Evolutionary conservation across 2,888 invertebrate species (phyloP), one percentile per base, ranked within the genome.

Genomic region (Hypsopygia costalis): DNA sequence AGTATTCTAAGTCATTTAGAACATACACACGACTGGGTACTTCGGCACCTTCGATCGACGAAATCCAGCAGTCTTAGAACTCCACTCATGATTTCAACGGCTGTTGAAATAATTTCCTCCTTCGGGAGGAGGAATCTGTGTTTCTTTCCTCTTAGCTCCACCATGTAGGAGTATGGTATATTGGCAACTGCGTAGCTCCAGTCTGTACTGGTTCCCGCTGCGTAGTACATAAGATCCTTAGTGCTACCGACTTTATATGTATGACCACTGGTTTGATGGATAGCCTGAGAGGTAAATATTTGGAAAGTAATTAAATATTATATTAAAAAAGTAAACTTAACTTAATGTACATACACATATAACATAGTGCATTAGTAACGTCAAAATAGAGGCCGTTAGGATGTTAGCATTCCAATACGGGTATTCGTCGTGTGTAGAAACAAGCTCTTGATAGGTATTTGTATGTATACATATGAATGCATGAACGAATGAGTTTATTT

Each of bases 181-280:
- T 71, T 72, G 2, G 75, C 73, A 1, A 66, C 65, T 0, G 62
- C 85, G 46, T 87, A 87, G 34, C 80, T 81, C 87, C 87, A 88
- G 41, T 88, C 87, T 0, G 62, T 65, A 53, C 87, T 86, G 33
- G 72, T 85, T 0, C 87, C 87, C 0, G 78, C 47, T 1, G 87
- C 73, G 49, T 71, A 88, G 59, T 87, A 88, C 87, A 88, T 87
- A 4, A 88, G 66, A 44, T 88, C 87, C 29, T 81, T 87, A 0
- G 87, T 86, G 46, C 86, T 81, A 10, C 87, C 87, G 0, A 87
- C 87, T 63, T 78, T 83, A 67, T 85, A 87, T 0, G 72, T 85
- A 43, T 69, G 74, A 0, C 80, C 80, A 36, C 58, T 77, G n/a
- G 62, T 54, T 6, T 60, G 51, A 44, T 67, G 50, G 29, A 88